phyloP scores from a whole-genome alignment of 2,113 vertebrate species.

The Takifugu bimaculatus region DNA sequence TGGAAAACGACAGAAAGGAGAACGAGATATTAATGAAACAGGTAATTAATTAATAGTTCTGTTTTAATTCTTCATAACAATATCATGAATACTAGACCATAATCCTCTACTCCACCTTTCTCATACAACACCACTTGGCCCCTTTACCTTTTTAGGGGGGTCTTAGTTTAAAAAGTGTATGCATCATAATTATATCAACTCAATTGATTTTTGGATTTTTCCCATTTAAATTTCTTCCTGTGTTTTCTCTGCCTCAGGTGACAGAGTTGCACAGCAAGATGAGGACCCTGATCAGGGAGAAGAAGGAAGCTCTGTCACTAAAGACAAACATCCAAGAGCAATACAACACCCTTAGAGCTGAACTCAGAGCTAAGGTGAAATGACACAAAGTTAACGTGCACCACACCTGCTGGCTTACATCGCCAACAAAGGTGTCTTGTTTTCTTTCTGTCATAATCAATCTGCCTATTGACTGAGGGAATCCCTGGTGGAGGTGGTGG shows the following conservation, averaged over 20 bases:
- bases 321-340: slow-evolving; percentile 73
- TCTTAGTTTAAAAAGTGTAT: too few species aligned
- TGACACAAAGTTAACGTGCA: neutral
- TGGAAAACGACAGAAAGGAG: slow-evolving; percentile 47
- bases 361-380: slow-evolving; percentile 73
- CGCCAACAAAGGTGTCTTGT: neutral
- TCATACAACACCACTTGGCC: too few species aligned
- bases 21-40: slow-evolving; percentile 42
- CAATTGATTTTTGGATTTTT: neutral
- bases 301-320: slow-evolving; percentile 49
- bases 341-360: slow-evolving; percentile 57
- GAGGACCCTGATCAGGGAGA: slow-evolving; percentile 28
- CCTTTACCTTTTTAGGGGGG: too few species aligned
- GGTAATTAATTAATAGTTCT: slow-evolving; percentile 36
- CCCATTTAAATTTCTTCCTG: neutral
- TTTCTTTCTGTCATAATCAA: neutral
- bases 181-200: too few species aligned
- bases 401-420: too few species aligned
- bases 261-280: slow-evolving; percentile 50
- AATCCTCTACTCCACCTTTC: too few species aligned
- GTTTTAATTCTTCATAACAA: neutral
- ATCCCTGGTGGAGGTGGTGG: too few species aligned
- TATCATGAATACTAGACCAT: too few species aligned
- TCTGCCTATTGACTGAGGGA: neutral
- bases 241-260: slow-evolving; percentile 42